phyloP scores from a whole-genome alignment of 2,113 vertebrate species.

The Sphaerodactylus townsendi region DNA sequence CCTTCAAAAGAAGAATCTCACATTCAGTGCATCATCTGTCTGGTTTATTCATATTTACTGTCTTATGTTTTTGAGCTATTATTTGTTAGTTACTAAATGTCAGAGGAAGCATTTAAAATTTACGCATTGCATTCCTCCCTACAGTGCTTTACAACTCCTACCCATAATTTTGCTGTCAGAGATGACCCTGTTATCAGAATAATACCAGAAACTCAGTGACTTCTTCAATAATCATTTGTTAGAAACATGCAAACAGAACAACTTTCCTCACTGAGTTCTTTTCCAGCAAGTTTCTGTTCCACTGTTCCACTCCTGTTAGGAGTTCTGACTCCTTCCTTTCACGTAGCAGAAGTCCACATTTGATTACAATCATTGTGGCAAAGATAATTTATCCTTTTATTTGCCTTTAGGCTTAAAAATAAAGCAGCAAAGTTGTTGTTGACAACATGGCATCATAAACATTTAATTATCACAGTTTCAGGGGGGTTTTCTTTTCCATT shows the following conservation, averaged over 20 bases:
- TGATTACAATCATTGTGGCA: neutral
- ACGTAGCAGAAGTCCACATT: too few species aligned
- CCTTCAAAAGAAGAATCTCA: neutral
- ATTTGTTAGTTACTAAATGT: slow-evolving; percentile 27
- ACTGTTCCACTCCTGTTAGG: too few species aligned
- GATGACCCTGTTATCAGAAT: neutral
- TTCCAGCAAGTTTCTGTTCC: too few species aligned
- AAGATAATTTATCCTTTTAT: slow-evolving; percentile 19
- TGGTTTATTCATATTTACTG: slow-evolving; percentile 13
- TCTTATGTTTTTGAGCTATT: slow-evolving; percentile 27
- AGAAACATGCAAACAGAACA: too few species aligned
- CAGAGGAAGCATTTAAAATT: slow-evolving; percentile 12
- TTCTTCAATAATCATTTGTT: too few species aligned
- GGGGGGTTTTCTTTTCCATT: neutral
- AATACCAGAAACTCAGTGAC: too few species aligned
- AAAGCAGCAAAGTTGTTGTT: neutral
- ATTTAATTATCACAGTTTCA: slow-evolving; percentile 23
- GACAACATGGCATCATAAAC: neutral
- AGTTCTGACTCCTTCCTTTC: too few species aligned
- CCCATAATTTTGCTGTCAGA: slow-evolving; percentile 21
- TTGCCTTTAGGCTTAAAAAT: neutral
- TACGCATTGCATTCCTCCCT: slow-evolving; percentile 11
- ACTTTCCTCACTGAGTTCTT: too few species aligned
- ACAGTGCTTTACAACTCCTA: slow-evolving; percentile 1
- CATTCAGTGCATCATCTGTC: neutral